These are phyloP conservation scores for Oncorhynchus kisutch DNA, from an alignment of 2,113 vertebrate genomes.

Conservation along the genomic window DNA sequence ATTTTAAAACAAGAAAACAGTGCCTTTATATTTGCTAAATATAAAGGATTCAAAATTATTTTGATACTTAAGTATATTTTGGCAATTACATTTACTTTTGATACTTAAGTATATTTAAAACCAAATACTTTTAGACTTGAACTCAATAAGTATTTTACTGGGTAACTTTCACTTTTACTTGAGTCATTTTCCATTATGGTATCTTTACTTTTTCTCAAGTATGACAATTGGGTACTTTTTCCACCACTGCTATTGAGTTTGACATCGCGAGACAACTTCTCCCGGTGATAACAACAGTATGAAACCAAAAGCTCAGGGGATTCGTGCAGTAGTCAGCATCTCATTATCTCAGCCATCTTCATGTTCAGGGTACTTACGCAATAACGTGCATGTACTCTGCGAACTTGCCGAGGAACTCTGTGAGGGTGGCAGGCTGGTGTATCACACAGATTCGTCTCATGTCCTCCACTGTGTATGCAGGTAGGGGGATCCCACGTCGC, in stretches of 20 bases:
- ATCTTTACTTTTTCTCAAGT: no score
- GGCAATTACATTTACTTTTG: no score
- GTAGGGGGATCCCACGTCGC: slow-evolving; percentile 78
- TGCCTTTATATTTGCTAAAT: no score
- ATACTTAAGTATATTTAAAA: no score
- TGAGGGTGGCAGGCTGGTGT: slow-evolving; percentile 71
- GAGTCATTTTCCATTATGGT: no score
- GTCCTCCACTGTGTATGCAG: slow-evolving; percentile 56
- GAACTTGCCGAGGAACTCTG: slow-evolving; percentile 83
- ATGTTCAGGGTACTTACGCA: slow-evolving; percentile 79
- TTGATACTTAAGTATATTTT: no score
- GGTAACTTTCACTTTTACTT: no score
- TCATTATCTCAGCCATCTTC: slow-evolving; percentile 3
- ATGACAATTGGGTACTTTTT: no score
- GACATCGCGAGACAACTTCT: not conserved
- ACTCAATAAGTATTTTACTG: no score
- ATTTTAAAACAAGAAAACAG: no score
- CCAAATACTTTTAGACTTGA: no score
- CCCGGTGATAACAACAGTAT: not conserved
- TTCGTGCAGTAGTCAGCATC: not conserved
- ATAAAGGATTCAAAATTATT: no score
- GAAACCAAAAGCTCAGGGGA: not conserved
- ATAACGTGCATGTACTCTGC: slow-evolving; percentile 87
- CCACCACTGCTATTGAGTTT: not conserved
- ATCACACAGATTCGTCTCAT: slow-evolving; percentile 69